Percentiles rank a stretch among this genome's conserved stretches.
Evolutionary conservation across 2,113 vertebrate species (phyloP).

Genomic region (Argyrosomus japonicus): DNA sequence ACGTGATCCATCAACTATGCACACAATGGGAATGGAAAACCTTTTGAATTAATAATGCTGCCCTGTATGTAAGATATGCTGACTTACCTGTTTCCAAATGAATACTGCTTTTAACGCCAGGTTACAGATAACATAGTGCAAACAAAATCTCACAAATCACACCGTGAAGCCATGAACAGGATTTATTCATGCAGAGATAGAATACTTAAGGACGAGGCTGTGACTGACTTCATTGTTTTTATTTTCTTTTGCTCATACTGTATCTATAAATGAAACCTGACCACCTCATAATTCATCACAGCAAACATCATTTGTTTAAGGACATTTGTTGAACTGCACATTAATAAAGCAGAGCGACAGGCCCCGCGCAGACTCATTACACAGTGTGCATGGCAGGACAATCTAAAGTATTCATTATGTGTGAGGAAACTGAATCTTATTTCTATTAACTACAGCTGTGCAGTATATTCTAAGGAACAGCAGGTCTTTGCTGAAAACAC

Average conservation of each 20-base stretch:
- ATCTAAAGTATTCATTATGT: not conserved
- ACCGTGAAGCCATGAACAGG: not conserved
- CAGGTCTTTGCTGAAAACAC: not conserved
- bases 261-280: constrained; percentile 40
- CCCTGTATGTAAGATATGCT: not conserved
- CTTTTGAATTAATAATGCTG: not conserved
- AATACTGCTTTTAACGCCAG: not conserved
- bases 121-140: not conserved
- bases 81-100: not conserved
- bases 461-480: not conserved
- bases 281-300: constrained; percentile 24
- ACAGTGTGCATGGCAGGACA: not conserved
- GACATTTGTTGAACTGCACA: constrained; percentile 9
- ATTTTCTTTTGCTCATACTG: constrained; percentile 1
- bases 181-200: not conserved
- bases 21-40: not conserved
- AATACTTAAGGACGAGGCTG: not conserved
- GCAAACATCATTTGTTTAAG: constrained; percentile 15
- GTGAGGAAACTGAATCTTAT: not conserved
- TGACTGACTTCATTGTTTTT: not conserved
- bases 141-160: not conserved
- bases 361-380: constrained; percentile 1
- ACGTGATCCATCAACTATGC: not conserved
- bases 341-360: constrained; percentile 15
- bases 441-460: not conserved